A percentile compares a stretch with the other conserved stretches of the same genome.
Evolutionary conservation across 2,797 vertebrate genomes (phyloP).

Genomic region (Dicrostonyx torquatus): DNA sequence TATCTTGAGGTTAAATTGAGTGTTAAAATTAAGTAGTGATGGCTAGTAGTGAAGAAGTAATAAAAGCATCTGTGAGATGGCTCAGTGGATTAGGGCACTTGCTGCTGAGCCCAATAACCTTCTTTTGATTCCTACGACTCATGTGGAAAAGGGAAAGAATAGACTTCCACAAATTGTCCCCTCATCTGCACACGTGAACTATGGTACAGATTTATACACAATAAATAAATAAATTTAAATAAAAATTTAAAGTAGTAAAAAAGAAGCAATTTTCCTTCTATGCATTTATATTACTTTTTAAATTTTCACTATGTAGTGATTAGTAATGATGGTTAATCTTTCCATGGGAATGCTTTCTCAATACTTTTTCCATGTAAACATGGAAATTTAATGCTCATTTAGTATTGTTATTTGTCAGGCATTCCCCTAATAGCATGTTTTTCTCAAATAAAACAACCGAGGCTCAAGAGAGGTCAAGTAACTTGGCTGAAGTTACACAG

Average conservation of each 20-base stretch:
- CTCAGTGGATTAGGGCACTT: background rate
- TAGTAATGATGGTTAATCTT: slow-evolving; percentile 47
- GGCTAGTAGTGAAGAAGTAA: slow-evolving; percentile 29
- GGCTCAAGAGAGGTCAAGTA: background rate
- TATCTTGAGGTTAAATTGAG: slow-evolving; percentile 55
- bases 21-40: slow-evolving; percentile 25
- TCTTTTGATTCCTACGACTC: background rate
- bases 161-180: background rate
- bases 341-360: slow-evolving; percentile 21
- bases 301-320: slow-evolving; percentile 30
- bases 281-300: slow-evolving; percentile 19
- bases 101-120: background rate
- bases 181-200: background rate
- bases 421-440: background rate
- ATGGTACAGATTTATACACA: background rate
- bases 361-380: slow-evolving; percentile 28
- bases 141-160: background rate
- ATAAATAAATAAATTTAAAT: background rate
- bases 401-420: background rate
- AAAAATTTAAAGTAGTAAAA: slow-evolving; percentile 9
- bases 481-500: background rate
- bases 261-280: slow-evolving; percentile 18
- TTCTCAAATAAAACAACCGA: slow-evolving; percentile 1
- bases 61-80: background rate
- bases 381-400: slow-evolving; percentile 44